Percentiles rank a stretch among this genome's conserved stretches.
Conservation (phyloP, 2,113 vertebrate species). For the Oryzias melastigma region DNA sequence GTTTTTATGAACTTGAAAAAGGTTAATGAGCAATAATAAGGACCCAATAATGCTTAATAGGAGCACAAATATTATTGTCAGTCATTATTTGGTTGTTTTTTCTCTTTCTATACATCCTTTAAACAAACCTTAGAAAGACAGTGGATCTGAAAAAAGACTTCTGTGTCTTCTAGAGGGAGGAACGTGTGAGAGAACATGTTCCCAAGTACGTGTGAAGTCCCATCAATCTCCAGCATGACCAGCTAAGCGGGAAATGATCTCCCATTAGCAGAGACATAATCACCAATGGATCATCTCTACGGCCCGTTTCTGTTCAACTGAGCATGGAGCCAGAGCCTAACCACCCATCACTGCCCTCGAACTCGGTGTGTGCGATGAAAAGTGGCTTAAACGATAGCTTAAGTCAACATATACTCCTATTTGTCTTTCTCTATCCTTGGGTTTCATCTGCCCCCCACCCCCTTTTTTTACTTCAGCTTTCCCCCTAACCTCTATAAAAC, state of each 20-base stretch:
- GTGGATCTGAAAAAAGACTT: constrained; percentile 53
- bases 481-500: constrained; percentile 8
- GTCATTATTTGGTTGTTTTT: not conserved
- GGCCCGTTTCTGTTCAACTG: constrained; percentile 78
- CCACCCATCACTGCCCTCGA: constrained; percentile 61
- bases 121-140: constrained; percentile 40
- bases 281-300: constrained; percentile 81
- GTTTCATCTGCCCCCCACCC: constrained; percentile 4
- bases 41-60: not conserved
- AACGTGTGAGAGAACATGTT: constrained; percentile 29
- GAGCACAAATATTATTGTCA: not conserved
- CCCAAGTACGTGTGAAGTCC: constrained; percentile 49
- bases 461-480: constrained; percentile 1
- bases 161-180: constrained; percentile 37
- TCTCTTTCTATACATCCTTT: constrained; percentile 34
- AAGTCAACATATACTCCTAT: constrained; percentile 59
- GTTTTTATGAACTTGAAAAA: not conserved
- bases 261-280: constrained; percentile 79
- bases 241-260: constrained; percentile 79
- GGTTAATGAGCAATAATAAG: not conserved
- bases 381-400: constrained; percentile 52
- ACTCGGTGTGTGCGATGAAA: constrained; percentile 39
- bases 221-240: constrained; percentile 76
- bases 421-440: constrained; percentile 20
- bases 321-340: constrained; percentile 69